Percentiles rank a stretch among this genome's conserved stretches.
Evolutionary conservation across 2,888 invertebrate genomes (phyloP).

Genomic region (Ormyrus rosae): DNA sequence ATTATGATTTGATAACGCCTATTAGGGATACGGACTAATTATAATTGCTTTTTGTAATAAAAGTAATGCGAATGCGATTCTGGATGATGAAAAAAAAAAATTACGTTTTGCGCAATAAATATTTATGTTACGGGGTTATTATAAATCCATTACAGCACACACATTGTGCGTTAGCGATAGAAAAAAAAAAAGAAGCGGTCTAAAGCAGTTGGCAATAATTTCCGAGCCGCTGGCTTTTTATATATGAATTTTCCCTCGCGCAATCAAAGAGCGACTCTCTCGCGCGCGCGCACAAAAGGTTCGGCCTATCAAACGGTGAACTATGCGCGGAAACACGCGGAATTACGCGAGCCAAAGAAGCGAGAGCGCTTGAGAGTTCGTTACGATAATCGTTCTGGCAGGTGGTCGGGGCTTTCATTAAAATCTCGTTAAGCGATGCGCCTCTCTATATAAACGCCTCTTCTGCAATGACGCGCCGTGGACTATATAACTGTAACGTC

Average conservation of each 20-base stretch:
- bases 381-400: constrained; percentile 51
- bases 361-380: constrained; percentile 12
- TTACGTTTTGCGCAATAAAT: no score
- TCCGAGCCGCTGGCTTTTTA: neutral
- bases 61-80: no score
- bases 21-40: no score
- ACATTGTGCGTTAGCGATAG: no score
- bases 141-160: no score
- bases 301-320: constrained; percentile 3
- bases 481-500: constrained; percentile 36
- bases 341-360: constrained; percentile 15
- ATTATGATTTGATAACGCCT: no score
- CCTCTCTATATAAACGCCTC: constrained; percentile 10
- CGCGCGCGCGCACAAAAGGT: neutral
- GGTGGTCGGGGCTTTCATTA: constrained; percentile 66
- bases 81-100: no score
- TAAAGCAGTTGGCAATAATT: constrained; percentile 17
- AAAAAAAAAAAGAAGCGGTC: no score
- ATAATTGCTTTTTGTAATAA: no score
- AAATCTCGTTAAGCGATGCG: constrained; percentile 66
- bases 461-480: neutral
- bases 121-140: no score
- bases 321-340: neutral
- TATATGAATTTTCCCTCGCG: neutral
- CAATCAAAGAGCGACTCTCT: neutral